phyloP scores from a whole-genome alignment of 1,140 invertebrate species.

The Araneus ventricosus region DNA sequence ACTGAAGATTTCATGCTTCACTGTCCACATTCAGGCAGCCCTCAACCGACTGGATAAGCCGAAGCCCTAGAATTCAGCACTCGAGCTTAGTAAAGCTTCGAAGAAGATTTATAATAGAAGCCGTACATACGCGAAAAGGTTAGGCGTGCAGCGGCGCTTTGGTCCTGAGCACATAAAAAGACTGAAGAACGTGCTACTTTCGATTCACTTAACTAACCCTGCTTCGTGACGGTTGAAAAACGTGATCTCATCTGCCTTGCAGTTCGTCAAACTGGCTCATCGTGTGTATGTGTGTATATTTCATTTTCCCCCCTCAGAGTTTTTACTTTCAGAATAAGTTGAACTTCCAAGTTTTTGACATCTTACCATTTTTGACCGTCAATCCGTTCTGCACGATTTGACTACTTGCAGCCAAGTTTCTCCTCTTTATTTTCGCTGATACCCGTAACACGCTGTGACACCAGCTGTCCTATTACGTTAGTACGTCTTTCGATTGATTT shows the following conservation, averaged over 20 bases:
- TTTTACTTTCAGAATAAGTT: constrained; percentile 15
- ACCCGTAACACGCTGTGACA: neutral
- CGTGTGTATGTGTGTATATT: constrained; percentile 23
- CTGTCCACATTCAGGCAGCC: constrained; percentile 8
- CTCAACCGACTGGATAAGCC: neutral
- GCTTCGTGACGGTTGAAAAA: constrained; percentile 58
- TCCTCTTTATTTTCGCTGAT: constrained; percentile 4
- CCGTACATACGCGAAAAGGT: constrained; percentile 53
- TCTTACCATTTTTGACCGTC: neutral
- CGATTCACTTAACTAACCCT: constrained; percentile 67
- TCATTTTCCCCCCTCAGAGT: neutral
- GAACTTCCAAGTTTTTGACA: constrained; percentile 28
- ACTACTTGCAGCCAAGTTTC: neutral
- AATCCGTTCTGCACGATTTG: neutral
- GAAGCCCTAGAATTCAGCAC: constrained; percentile 57
- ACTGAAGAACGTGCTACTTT: constrained; percentile 49
- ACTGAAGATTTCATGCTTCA: neutral
- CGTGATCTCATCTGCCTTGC: constrained; percentile 67
- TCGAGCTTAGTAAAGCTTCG: constrained; percentile 73
- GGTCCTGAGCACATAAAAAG: constrained; percentile 65
- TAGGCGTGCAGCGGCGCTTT: constrained; percentile 56
- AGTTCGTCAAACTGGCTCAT: constrained; percentile 58
- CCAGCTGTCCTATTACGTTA: constrained; percentile 12
- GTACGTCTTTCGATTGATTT: neutral
- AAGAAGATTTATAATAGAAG: constrained; percentile 73